Evolutionary conservation across 2,888 invertebrate genomes (phyloP).

Genomic region (Lepidocyrtoides sp.): DNA sequence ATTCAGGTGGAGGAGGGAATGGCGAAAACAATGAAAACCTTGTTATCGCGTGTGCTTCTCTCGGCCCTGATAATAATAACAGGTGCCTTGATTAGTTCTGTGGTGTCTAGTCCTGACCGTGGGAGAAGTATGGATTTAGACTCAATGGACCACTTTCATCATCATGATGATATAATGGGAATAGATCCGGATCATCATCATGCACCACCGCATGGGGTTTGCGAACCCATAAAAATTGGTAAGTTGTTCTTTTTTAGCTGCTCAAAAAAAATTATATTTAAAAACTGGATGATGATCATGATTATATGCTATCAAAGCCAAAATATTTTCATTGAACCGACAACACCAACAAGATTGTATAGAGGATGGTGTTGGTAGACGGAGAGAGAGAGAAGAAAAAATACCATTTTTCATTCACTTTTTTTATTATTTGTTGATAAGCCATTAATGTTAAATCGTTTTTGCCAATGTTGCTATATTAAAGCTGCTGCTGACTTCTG

Average conservation of each 20-base stretch:
- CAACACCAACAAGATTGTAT: background rate
- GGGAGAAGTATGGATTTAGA: slow-evolving; percentile 76
- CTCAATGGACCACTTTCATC: slow-evolving; percentile 77
- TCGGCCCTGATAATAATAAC: slow-evolving; percentile 77
- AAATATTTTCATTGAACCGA: background rate
- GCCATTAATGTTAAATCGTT: background rate
- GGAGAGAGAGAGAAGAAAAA: background rate
- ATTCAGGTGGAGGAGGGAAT: slow-evolving; percentile 1
- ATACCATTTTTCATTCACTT: background rate
- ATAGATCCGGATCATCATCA: slow-evolving; percentile 80
- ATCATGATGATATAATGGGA: slow-evolving; percentile 74
- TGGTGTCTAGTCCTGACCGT: slow-evolving; percentile 79
- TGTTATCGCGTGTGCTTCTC: slow-evolving; percentile 76
- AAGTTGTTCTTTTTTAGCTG: slow-evolving; percentile 32
- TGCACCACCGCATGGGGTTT: slow-evolving; percentile 77
- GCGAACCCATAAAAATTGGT: slow-evolving; percentile 83
- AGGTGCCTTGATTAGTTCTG: slow-evolving; percentile 71
- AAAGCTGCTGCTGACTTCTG: background rate
- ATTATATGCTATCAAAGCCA: background rate
- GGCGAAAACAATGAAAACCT: slow-evolving; percentile 78
- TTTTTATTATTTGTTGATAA: background rate
- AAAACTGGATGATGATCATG: background rate
- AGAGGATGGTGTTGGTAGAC: background rate
- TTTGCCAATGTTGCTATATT: background rate
- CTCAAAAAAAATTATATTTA: background rate